Evolutionary conservation across 2,113 vertebrate genomes (phyloP).

Genomic region (Eira barbara): DNA sequence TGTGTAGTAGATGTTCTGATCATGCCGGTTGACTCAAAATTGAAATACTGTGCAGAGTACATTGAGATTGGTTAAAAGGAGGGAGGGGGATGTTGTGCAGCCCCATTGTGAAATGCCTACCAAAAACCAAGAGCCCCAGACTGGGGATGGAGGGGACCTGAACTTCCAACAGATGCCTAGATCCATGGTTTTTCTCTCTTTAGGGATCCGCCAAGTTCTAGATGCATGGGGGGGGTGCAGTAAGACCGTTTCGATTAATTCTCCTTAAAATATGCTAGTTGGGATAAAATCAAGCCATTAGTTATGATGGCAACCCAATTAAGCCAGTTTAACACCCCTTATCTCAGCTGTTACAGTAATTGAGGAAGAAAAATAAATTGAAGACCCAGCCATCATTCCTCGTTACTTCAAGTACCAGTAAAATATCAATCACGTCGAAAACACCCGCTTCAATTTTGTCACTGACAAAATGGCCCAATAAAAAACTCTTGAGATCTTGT

Average conservation of each 20-base stretch:
- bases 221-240: constrained; percentile 10
- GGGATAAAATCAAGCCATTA: constrained; percentile 80
- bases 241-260: constrained; percentile 79
- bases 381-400: constrained; percentile 74
- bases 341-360: constrained; percentile 81
- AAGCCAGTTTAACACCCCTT: constrained; percentile 79
- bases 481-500: neutral
- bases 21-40: neutral
- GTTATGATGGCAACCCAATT: constrained; percentile 83
- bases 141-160: neutral
- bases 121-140: neutral
- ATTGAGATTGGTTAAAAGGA: neutral
- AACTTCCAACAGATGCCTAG: neutral
- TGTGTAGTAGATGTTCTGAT: neutral
- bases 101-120: neutral
- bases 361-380: constrained; percentile 79
- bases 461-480: neutral
- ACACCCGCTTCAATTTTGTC: constrained; percentile 79
- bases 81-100: neutral
- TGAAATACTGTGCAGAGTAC: constrained; percentile 33
- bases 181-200: constrained; percentile 35
- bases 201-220: constrained; percentile 59
- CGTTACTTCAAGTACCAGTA: constrained; percentile 71
- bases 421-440: constrained; percentile 80
- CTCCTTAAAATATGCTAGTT: constrained; percentile 78